phyloP scores from a whole-genome alignment of 2,113 vertebrate species.

The Poeciliopsis turrubarensis region DNA sequence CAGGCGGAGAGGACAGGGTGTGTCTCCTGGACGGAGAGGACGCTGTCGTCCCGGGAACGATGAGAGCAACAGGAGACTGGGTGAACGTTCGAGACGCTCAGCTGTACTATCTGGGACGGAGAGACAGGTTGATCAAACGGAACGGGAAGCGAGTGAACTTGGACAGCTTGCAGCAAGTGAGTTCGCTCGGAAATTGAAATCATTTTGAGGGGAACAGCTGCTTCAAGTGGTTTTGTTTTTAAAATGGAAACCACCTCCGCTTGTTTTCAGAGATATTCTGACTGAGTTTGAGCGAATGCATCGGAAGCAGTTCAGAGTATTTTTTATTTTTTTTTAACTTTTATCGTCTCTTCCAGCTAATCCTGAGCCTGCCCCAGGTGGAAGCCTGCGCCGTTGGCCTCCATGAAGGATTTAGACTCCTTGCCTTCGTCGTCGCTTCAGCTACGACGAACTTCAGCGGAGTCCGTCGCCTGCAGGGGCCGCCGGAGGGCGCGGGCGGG shows the following conservation, averaged over 20 bases:
- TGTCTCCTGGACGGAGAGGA: conserved; percentile 90
- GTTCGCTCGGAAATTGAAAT: background rate
- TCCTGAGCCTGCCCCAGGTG: conserved; percentile 81
- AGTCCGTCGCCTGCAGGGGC: background rate
- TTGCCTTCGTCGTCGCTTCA: conserved; percentile 85
- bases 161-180: conserved; percentile 87
- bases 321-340: no score
- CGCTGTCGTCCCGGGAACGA: conserved; percentile 77
- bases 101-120: conserved; percentile 88
- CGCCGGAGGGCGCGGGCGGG: conserved; percentile 43
- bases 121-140: conserved; percentile 91
- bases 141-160: conserved; percentile 87
- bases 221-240: no score
- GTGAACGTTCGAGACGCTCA: conserved; percentile 78
- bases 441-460: no score
- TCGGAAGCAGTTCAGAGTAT: background rate
- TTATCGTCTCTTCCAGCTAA: conserved; percentile 70
- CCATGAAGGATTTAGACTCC: conserved; percentile 80
- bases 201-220: no score
- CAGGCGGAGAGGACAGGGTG: conserved; percentile 89
- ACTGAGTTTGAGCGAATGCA: background rate
- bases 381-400: conserved; percentile 86
- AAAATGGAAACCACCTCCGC: no score
- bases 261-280: no score
- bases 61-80: conserved; percentile 94